These are phyloP conservation scores for Stegodyphus mimosarum DNA, from an alignment of 1,140 invertebrate species.

Conservation along the genomic window DNA sequence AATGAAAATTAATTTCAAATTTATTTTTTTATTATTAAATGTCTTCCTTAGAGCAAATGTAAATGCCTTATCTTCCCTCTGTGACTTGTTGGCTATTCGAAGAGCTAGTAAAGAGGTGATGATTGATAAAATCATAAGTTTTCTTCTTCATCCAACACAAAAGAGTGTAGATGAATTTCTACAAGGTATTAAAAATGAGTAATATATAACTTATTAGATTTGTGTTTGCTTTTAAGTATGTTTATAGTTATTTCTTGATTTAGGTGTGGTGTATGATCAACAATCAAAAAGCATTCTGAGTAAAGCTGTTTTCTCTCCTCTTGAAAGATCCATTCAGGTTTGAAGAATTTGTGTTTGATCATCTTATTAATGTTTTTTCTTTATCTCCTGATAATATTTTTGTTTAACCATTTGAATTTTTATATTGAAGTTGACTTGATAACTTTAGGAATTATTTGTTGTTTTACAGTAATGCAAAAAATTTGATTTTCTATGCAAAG, in stretches of 20 bases:
- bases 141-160: slow-evolving; percentile 24
- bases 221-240: background rate
- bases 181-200: background rate
- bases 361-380: no score
- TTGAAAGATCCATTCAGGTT: background rate
- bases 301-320: slow-evolving; percentile 9
- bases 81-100: slow-evolving; percentile 26
- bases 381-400: no score
- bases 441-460: no score
- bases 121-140: slow-evolving; percentile 43
- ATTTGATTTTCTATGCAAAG: no score
- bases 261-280: slow-evolving; percentile 22
- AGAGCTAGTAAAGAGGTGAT: slow-evolving; percentile 35
- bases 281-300: slow-evolving; percentile 20
- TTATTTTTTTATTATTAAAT: no score
- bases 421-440: no score
- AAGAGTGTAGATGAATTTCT: slow-evolving; percentile 21
- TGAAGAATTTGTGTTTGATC: no score
- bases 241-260: background rate
- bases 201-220: background rate
- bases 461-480: no score
- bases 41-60: no score
- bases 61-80: background rate
- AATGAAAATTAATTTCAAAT: no score
- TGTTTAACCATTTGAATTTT: no score